These are phyloP conservation scores for Bergia puertoricense DNA, from an alignment of 92 coral and sea anemone species.

Conservation along the genomic window DNA sequence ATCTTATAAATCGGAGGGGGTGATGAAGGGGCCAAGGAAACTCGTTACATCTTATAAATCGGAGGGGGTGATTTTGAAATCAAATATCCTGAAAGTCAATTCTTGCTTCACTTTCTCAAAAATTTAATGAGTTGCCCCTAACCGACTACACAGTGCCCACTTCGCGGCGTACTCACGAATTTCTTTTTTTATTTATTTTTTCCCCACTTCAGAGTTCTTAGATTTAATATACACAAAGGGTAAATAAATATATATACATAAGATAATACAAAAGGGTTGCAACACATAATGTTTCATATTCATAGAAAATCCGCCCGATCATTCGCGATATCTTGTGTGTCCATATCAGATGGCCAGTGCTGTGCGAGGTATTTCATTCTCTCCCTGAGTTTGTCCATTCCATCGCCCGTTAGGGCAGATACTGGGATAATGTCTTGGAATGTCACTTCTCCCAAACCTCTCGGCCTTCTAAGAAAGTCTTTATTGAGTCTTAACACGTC, in stretches of 20 bases:
- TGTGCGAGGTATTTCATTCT: conserved; percentile 52
- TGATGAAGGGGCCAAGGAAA: too few relatives aligned
- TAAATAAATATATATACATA: too few relatives aligned
- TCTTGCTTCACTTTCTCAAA: too few relatives aligned
- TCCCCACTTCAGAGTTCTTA: too few relatives aligned
- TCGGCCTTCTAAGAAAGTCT: conserved; percentile 31
- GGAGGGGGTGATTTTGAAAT: too few relatives aligned
- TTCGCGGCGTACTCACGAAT: too few relatives aligned
- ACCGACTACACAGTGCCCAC: too few relatives aligned
- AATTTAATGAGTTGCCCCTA: too few relatives aligned
- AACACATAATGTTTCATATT: neutral
- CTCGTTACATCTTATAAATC: too few relatives aligned
- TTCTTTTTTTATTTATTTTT: too few relatives aligned
- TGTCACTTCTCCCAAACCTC: conserved; percentile 39
- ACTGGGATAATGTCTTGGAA: conserved; percentile 70
- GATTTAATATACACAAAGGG: neutral
- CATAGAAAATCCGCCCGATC: neutral
- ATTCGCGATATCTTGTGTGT: neutral
- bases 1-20: too few relatives aligned
- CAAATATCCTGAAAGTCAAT: too few relatives aligned
- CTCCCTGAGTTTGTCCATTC: conserved; percentile 63
- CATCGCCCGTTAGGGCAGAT: conserved; percentile 70
- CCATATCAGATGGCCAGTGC: neutral
- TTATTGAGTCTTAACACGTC: conserved; percentile 13
- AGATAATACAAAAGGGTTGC: neutral